Evolutionary conservation across 2,797 vertebrate species (phyloP), one percentile per base, ranked within the genome.

Genomic region (Pangasius sanitwongsei): DNA sequence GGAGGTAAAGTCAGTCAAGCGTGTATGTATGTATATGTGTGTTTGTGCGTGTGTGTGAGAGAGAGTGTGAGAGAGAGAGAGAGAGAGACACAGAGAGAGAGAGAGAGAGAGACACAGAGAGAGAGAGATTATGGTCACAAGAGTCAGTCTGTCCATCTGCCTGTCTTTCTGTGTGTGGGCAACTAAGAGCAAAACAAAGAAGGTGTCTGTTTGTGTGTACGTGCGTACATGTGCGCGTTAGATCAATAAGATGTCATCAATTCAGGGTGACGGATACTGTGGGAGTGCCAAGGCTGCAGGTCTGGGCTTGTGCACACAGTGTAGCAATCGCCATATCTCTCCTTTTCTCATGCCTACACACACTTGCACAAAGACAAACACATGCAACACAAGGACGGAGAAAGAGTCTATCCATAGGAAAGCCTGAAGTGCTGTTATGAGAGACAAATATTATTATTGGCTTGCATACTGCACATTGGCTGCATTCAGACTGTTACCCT

Each of bases 231-330:
- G 63, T n/a, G 61, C 3, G 15, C 2, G 37, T 50, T 67, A 67
- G 34, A 85, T 77, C 65, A 83, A 85, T 63, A 87, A 80, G 57
- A 87, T 69, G 53, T 90, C 80, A 77, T 90, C 74, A 85, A 31
- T 87, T 85, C 82, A 61, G 28, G 57, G 50, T 88, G 87, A 85
- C 74, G 6, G 89, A 90, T 69, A 50, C 86, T 78, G 41, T 53
- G 61, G 89, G 89, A 87, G 86, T 81, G 75, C 72, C 55, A 88
- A 80, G 57, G 85, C 77, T 85, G 85, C 92, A 91, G 86, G 92
- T 91, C 89, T 87, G 89, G 84, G 83, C 91, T 86, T 63, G 91
- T 77, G 77, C 37, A 90, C 75, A 86, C 63, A 59, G 72, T 23
- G 70, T 44, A 70, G 84, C 80, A 89, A 83, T 83, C 44, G 41